Evolutionary conservation across 2,888 invertebrate genomes (phyloP), one percentile per base, ranked within the genome.

Genomic region (Rosalia funebris): DNA sequence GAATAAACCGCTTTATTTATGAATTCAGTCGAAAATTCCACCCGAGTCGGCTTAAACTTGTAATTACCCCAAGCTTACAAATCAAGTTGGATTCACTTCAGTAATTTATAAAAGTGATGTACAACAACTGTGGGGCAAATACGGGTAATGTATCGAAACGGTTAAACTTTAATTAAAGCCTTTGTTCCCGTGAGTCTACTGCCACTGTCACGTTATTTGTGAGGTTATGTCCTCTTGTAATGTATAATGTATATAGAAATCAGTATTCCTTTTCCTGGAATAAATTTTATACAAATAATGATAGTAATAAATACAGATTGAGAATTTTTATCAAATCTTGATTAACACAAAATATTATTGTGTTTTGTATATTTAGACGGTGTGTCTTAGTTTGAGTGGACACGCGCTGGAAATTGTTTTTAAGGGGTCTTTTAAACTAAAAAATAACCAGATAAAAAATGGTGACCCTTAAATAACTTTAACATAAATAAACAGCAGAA

Each of bases 51-150:
- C 42, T 19, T 53, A 12, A 37, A 47, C 31, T 25, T 57, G 53
- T 57, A 61, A 61, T 61, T 61, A 57, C 53, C 48, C 16, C 17
- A 42, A 41, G 57, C 47, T 48, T 57, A 57, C 57, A 53, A 61
- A 61, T 57, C 61, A 57, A 53, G 42, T 34, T 39, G 14, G 47
- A 15, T 46, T 47, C 34, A 12, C 42, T 36, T 41, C 48, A 36
- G 48, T 37, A 55, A 57, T 60, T 52, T 52, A 53, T 57, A 57
- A 52, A 53, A 53, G 50, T 52, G 36, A 57, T 53, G 57, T 60
- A 47, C 32, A 17, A 47, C 32, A 17, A 56, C 56, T 39, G 20
- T 39, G 20, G 46, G 46, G 19, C 31, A 20, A 44, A n/a, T 34
- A 57, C 42, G 47, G 39, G 39, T 60, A 34, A 60, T 45, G 41